Evolutionary conservation across 1,140 invertebrate genomes (phyloP).

Genomic region (Pachyrhynchus sulphureomaculatus): DNA sequence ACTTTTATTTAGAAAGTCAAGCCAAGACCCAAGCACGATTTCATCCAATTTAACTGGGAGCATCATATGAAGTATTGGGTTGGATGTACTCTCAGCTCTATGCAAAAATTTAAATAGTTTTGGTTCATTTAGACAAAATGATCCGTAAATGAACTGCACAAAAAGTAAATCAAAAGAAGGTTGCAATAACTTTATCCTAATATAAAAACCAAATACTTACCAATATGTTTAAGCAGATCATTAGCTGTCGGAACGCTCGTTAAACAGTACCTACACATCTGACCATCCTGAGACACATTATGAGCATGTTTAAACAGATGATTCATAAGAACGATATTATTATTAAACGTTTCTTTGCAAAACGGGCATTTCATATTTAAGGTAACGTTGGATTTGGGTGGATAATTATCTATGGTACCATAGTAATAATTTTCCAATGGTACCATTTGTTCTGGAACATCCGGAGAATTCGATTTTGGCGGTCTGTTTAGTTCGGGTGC

Average conservation of each 20-base stretch:
- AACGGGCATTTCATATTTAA: conserved; percentile 45
- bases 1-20: too few species aligned
- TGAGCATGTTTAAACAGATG: conserved; percentile 70
- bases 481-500: conserved; percentile 39
- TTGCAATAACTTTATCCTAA: too few species aligned
- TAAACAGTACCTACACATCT: conserved; percentile 61
- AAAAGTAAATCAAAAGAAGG: too few species aligned
- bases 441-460: conserved; percentile 48
- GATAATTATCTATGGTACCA: conserved; percentile 52
- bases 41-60: too few species aligned
- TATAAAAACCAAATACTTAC: too few species aligned
- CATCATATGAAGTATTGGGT: too few species aligned
- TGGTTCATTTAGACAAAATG: too few species aligned
- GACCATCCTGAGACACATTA: conserved; percentile 49
- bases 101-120: too few species aligned
- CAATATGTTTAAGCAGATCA: conserved; percentile 57
- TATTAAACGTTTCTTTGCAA: conserved; percentile 54
- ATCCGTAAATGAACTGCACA: too few species aligned
- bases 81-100: too few species aligned
- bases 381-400: conserved; percentile 32
- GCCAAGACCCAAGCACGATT: too few species aligned
- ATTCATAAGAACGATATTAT: conserved; percentile 66
- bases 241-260: conserved; percentile 54
- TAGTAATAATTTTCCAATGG: conserved; percentile 62
- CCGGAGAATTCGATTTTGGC: conserved; percentile 43